Base-by-base conservation (phyloP, 1,140 invertebrate species). In the Leptoteleia sp. region DNA sequence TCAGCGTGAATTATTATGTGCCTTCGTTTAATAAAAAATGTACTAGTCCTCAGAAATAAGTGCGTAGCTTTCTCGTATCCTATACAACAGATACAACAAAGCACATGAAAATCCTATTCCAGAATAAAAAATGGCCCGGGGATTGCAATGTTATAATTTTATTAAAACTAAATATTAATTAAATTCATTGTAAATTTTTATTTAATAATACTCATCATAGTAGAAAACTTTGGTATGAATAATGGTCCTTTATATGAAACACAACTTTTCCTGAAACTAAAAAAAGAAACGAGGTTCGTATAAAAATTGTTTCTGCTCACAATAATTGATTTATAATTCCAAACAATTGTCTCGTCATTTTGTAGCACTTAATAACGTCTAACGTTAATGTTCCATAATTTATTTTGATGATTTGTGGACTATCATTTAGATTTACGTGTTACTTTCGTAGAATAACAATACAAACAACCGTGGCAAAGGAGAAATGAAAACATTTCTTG, bases 401-500 rank as follows among this genome's bases (percentile, higher is more conserved):
- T 59, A 75, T 71, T 79, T 50, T 54, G 13, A 75, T 70, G 76
- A 73, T 72, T 73, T 73, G 70, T 70, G 13, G 43, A 47, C 70
- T 11, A 59, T 59, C 57, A 50, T 67, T 71, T 71, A 70, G 16
- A 79, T 47, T 71, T 71, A 61, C 64, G 59, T 75, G 77, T 79
- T 67, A 59, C 64, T 79, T 73, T 73, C 68, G 62, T 75, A 54
- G 50, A 79, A 68, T 71, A 79, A 79, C 71, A 79, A 79, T 79
- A 79, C 68, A 71, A 70, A 70, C 62, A 59, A 65, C 57, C 64
- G 22, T 65, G 38, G 42, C 59, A 47, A 45, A 59, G 65, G 71
- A 61, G 65, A 75, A 75, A 75, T 71, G 59, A 65, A 76, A 80
- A 80, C 77, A 76, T 68, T 72, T 80, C 77, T 72, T 62, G 77